Base-by-base conservation (phyloP, 2,888 invertebrate genomes). In the Agyllia agylla region DNA sequence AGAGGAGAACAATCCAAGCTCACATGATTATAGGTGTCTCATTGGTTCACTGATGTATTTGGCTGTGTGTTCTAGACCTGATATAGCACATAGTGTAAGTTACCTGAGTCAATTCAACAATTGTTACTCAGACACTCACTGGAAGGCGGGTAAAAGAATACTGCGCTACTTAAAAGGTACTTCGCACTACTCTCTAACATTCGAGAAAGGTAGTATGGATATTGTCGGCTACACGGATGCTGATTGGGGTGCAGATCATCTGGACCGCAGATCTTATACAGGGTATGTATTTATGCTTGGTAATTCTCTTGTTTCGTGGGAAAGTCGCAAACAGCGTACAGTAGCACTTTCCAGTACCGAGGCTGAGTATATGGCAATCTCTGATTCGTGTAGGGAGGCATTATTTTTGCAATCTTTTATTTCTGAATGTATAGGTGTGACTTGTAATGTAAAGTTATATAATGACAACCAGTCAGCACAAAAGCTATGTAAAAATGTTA, bases 181-280 rank as follows among this genome's bases (percentile, higher is more conserved):
- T n/a, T n/a, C 49, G 17, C 49, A 57, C 17, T 57, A 57, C 49
- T 57, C n/a, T n/a, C 49, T 57, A n/a, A 57, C 49, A 30, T 75
- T 75, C 17, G 13, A 75, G 27, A 75, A 17, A 86, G 15, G 30
- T 93, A 30, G 27, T 64, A 1, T 57, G 49, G 49, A 57, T 92
- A 75, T 89, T 20, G 9, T 31, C 9, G 90, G 42, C 15, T 92
- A 77, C 85, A 86, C 75, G 2, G 93, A 94, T 90, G 91, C 91
- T 0, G 93, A 93, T 38, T 93, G 93, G 93, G 92, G 75, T 1
- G 27, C 78, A 9, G 79, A 84, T 85, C 33, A 87, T 1, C 3
- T 86, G 1, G 91, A 93, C 64, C 78, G 93, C 1, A 85, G 49
- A 1, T 94, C 92, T 0, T 94, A 89, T n/a, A 92, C 94, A 4